Evolutionary conservation across 2,888 invertebrate genomes (phyloP).

Genomic region (Lagria hirta): DNA sequence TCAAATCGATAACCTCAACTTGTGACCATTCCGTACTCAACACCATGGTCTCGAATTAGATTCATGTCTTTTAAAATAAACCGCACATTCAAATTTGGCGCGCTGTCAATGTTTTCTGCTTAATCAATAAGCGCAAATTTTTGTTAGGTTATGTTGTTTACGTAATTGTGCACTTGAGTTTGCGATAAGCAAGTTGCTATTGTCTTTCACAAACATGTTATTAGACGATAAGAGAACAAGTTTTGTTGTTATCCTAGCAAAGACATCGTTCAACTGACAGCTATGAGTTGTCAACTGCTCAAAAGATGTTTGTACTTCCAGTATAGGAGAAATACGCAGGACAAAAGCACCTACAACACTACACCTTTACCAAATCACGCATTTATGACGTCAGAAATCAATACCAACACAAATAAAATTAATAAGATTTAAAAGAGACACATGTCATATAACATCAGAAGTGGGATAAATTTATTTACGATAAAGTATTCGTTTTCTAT

Average conservation of each 20-base stretch:
- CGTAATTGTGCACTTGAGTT: background rate
- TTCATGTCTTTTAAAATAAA: constrained; percentile 14
- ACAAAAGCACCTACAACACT: constrained; percentile 16
- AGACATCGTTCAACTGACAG: constrained; percentile 21
- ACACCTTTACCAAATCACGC: constrained; percentile 22
- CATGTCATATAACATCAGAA: too few species aligned
- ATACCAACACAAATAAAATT: too few species aligned
- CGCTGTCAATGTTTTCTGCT: constrained; percentile 8
- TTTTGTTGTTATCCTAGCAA: constrained; percentile 11
- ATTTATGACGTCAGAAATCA: constrained; percentile 15
- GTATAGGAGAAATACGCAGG: constrained; percentile 13
- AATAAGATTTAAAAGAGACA: too few species aligned
- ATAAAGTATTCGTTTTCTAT: too few species aligned
- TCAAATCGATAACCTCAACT: constrained; percentile 97
- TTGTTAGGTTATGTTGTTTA: constrained; percentile 13
- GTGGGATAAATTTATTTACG: too few species aligned
- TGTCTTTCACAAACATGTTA: constrained; percentile 1
- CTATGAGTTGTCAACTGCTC: constrained; percentile 17
- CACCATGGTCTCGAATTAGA: constrained; percentile 39
- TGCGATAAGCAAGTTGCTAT: background rate
- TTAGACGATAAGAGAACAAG: too few species aligned
- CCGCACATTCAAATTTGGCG: constrained; percentile 22
- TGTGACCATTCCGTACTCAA: constrained; percentile 99
- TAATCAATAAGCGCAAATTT: constrained; percentile 17
- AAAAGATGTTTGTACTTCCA: constrained; percentile 33